A percentile compares a stretch with the other conserved stretches of the same genome.
Evolutionary conservation across 2,113 vertebrate species (phyloP).

Genomic region (Cephalopterus ornatus): DNA sequence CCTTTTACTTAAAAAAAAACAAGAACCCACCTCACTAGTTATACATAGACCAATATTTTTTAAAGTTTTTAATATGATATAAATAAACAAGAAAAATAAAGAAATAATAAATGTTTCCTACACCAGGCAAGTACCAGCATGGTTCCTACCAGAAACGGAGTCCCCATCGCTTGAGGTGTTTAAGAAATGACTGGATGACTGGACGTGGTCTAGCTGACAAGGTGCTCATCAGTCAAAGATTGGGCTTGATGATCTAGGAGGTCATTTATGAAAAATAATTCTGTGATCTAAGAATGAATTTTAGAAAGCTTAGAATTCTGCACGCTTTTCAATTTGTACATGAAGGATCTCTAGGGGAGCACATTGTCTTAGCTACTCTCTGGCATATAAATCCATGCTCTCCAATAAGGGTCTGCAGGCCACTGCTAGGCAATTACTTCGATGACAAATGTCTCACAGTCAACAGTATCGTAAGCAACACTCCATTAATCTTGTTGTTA

Average conservation of each 20-base stretch:
- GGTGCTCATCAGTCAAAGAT: not conserved
- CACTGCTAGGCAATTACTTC: not conserved
- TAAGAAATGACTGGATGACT: not conserved
- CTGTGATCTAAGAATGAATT: not conserved
- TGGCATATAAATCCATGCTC: fast-evolving
- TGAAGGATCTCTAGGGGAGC: not conserved
- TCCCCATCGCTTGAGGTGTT: not conserved
- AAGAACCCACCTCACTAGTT: not conserved
- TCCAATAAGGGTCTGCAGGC: too few species aligned
- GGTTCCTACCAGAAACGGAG: not conserved
- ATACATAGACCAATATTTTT: fast-evolving
- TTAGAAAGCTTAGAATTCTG: not conserved
- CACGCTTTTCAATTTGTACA: not conserved
- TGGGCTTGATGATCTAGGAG: not conserved
- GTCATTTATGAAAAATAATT: not conserved
- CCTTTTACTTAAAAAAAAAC: not conserved
- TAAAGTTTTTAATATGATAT: not conserved
- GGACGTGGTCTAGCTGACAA: not conserved
- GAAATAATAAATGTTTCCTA: not conserved
- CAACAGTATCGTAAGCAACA: not conserved
- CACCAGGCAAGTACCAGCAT: not conserved
- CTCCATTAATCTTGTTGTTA: not conserved
- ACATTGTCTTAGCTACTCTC: not conserved
- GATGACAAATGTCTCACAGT: fast-evolving
- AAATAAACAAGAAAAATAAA: not conserved